A percentile compares a stretch with the other conserved stretches of the same genome.
Conservation (phyloP, 2,113 vertebrate genomes). For the Pomatorhinus ruficollis region DNA sequence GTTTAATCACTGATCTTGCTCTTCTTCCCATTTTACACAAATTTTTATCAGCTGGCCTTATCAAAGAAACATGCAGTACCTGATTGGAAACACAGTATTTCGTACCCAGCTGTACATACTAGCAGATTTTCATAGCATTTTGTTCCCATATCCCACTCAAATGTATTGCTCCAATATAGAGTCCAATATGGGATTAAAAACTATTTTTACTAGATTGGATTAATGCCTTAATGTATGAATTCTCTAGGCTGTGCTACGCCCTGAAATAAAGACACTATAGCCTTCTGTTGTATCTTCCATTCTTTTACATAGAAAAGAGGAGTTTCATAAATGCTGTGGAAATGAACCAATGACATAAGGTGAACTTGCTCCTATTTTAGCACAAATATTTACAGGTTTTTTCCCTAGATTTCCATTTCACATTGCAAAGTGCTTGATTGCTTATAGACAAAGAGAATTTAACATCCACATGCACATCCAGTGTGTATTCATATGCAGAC, state of each 20-base stretch:
- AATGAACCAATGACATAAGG: neutral
- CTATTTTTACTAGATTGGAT: neutral
- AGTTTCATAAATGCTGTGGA: neutral
- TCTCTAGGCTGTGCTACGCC: neutral
- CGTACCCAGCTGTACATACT: neutral
- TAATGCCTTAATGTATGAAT: neutral
- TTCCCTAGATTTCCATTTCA: neutral
- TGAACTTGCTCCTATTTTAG: neutral
- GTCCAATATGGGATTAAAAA: neutral
- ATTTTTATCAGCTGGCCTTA: neutral
- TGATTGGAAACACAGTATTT: neutral
- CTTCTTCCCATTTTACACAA: slow-evolving; percentile 35
- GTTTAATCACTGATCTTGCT: slow-evolving; percentile 33
- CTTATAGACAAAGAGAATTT: neutral
- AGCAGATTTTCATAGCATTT: neutral
- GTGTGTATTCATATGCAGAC: neutral
- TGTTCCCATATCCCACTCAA: neutral
- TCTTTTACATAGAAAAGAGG: neutral
- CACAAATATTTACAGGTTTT: neutral
- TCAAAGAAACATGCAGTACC: neutral
- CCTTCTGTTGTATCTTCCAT: neutral
- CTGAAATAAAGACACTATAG: neutral
- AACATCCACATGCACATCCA: neutral
- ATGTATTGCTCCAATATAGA: neutral
- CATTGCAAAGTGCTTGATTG: neutral